Evolutionary conservation across 2,797 vertebrate species (phyloP), one percentile per base, ranked within the genome.

Genomic region (Myripristis murdjan): DNA sequence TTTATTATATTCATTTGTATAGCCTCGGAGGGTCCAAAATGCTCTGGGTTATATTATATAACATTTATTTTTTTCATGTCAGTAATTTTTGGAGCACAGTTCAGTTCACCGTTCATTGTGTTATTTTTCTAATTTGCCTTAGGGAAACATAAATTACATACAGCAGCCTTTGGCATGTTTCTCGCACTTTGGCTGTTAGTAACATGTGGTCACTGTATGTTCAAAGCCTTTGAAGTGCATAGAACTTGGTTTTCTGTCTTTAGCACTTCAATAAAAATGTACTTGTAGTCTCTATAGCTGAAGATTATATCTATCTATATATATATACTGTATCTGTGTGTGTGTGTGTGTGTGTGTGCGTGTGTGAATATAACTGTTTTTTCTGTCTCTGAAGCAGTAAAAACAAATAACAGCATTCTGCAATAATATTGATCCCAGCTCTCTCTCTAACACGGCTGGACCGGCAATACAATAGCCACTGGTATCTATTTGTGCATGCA

Each of bases 361-460:
- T n/a, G n/a, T n/a, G n/a, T n/a, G n/a, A n/a, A n/a, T n/a, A n/a
- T n/a, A n/a, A n/a, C n/a, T n/a, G n/a, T n/a, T n/a, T 69, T 57
- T 56, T 43, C 52, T 22, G 43, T 67, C 54, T 60, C 33, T 62
- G 23, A 48, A 37, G 16, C 51, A 53, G n/a, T 72, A 57, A 24
- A 44, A 68, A 52, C 52, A 79, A 66, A 79, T 79, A 62, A 59
- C 46, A 31, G 7, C n/a, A 24, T 52, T 69, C 62, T 73, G 46
- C 73, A 70, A 43, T 23, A 16, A 35, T 75, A 87, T 81, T 55
- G 75, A 79, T 81, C 53, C 31, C 18, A 1, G 3, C 62, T 16
- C 46, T 24, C 15, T 6, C 18, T 4, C 59, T 64, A 23, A 58
- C 46, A 52, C 44, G 54, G 5, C 8, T 20, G 62, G 23, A 18